Conservation (phyloP, 2,888 invertebrate genomes). For the Lasiommata megera region DNA sequence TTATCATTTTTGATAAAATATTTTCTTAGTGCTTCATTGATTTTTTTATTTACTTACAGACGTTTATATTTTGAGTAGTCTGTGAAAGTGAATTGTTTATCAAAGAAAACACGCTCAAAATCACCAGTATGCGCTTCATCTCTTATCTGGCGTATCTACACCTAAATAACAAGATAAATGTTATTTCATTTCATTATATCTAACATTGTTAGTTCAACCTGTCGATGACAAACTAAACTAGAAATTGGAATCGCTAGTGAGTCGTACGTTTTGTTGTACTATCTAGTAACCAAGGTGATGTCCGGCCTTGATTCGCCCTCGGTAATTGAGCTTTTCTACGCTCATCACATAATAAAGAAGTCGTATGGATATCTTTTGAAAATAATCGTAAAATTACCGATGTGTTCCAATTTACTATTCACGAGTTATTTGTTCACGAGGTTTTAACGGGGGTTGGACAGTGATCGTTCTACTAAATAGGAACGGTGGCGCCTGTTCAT, state of each 20-base stretch:
- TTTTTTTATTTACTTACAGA: conserved; percentile 80
- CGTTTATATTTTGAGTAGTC: conserved; percentile 87
- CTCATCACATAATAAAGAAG: conserved; percentile 39
- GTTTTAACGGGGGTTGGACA: no score
- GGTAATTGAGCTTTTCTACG: conserved; percentile 56
- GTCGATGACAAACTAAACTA: neutral
- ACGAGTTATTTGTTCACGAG: no score
- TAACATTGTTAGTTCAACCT: neutral
- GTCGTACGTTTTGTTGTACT: conserved; percentile 42
- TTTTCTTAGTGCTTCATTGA: neutral
- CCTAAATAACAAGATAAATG: neutral
- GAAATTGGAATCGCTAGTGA: conserved; percentile 16
- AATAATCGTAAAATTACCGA: neutral
- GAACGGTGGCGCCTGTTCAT: no score
- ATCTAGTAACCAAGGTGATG: conserved; percentile 66
- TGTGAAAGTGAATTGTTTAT: conserved; percentile 60
- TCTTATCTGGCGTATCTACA: conserved; percentile 6
- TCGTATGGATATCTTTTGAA: neutral
- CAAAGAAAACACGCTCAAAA: conserved; percentile 42
- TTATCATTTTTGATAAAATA: no score
- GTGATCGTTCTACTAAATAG: no score
- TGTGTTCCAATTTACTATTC: no score
- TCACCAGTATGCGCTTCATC: conserved; percentile 39
- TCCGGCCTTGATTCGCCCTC: conserved; percentile 59
- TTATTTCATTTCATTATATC: neutral